phyloP scores from a whole-genome alignment of 2,797 vertebrate species.

The Halcyon smyrnensis region DNA sequence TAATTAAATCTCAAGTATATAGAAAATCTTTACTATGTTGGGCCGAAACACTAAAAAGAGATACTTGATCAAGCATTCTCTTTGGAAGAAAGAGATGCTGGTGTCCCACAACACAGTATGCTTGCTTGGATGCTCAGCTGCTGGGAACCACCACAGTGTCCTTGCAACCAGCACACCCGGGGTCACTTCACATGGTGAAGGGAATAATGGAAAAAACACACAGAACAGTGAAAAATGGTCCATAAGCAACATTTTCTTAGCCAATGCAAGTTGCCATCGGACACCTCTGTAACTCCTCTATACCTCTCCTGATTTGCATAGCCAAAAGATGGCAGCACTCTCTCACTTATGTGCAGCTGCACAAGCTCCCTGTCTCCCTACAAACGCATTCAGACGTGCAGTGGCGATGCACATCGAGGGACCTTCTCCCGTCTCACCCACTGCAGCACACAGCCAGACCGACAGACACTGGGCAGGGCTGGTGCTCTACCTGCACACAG shows the following conservation, averaged over 20 bases:
- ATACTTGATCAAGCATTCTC: rapidly evolving
- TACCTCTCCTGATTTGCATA: background rate
- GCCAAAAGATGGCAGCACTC: slow-evolving; percentile 66
- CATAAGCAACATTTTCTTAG: background rate
- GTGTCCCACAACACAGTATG: rapidly evolving
- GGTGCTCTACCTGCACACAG: background rate
- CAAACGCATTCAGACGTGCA: rapidly evolving
- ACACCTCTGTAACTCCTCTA: rapidly evolving
- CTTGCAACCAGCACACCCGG: rapidly evolving
- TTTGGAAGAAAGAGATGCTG: background rate
- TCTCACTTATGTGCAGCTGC: background rate
- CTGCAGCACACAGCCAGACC: background rate
- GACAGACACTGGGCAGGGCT: rapidly evolving
- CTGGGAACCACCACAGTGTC: rapidly evolving
- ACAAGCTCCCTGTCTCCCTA: background rate
- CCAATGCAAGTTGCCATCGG: rapidly evolving
- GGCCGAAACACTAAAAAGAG: background rate
- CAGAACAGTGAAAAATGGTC: rapidly evolving
- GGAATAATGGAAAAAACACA: rapidly evolving
- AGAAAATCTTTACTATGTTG: background rate
- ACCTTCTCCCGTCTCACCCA: background rate
- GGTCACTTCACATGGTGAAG: background rate
- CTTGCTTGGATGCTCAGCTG: background rate
- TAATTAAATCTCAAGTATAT: background rate
- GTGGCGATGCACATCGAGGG: rapidly evolving